Evolutionary conservation across 2,888 invertebrate species (phyloP), one percentile per base, ranked within the genome.

Genomic region (Cremastinae sp.): DNA sequence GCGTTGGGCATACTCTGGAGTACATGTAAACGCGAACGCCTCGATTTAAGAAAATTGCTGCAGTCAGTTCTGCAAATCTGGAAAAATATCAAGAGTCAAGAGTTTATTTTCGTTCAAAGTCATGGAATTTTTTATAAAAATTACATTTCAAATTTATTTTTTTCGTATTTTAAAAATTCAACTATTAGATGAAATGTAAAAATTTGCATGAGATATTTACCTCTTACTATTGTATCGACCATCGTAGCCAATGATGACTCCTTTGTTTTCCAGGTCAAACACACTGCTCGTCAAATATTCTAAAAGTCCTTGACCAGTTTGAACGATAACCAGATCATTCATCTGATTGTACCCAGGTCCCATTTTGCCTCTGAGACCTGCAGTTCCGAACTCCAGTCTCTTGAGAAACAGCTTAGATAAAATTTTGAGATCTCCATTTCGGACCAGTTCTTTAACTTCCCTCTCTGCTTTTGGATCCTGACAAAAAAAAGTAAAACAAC

Each of bases 281-380:
- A 93, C 92, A 45, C 91, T 90, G 65, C 92, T 90, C 81, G 93
- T 90, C 62, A 98, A 86, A 88, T 97, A 97, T 61, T 93, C 93
- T 54, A 94, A 92, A 3, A 98, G 89, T 0, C 98, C 98, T 93
- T 98, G 97, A 0, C 95, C 95, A 0, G 98, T 97, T 91, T 99
- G 99, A 58, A 99, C 93, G 76, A 98, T 94, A 0, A 98, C 96
- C 51, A 99, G 92, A 90, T 99, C 99, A 90, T 99, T 99, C 96
- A 99, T 97, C 78, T 95, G 94, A 80, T 93, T 93, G 90, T 95
- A 98, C 0, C 99, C 99, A 12, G 97, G 95, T 14, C 94, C 96
- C 99, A 99, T 99, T 79, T 92, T 92, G 0, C 96, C 97, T 78
- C 99, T 93, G 36, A 99, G 91, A 0, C 99, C 98, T 0, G 98